phyloP scores from a whole-genome alignment of 2,888 invertebrate species.

The Steinernema carpocapsae region DNA sequence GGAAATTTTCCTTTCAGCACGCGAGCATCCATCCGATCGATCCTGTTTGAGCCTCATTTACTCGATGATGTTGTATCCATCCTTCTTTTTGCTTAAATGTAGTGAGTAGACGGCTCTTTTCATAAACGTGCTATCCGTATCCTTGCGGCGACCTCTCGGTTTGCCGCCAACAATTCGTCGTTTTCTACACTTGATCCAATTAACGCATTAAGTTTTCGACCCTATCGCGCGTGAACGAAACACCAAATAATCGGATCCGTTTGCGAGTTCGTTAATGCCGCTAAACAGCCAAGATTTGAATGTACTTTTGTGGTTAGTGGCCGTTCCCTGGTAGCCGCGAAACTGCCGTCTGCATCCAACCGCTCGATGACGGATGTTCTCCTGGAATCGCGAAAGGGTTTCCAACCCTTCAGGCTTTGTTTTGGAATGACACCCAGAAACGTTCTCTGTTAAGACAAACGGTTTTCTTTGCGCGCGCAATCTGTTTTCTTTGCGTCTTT shows the following conservation, averaged over 20 bases:
- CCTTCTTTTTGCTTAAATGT: conserved; percentile 21
- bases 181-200: conserved; percentile 34
- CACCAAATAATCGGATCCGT: conserved; percentile 30
- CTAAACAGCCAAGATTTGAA: neutral
- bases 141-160: too few relatives aligned
- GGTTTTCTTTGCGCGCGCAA: neutral
- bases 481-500: conserved; percentile 8
- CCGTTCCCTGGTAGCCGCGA: too few relatives aligned
- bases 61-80: conserved; percentile 3
- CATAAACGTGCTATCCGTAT: conserved; percentile 28
- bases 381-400: too few relatives aligned
- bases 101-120: conserved; percentile 16
- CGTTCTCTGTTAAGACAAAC: neutral
- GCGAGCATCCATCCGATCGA: too few relatives aligned
- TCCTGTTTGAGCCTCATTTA: too few relatives aligned
- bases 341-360: too few relatives aligned
- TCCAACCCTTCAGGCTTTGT: neutral
- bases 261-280: neutral
- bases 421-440: neutral
- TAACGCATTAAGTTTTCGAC: conserved; percentile 25
- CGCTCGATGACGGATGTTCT: too few relatives aligned
- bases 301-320: neutral
- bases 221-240: conserved; percentile 28
- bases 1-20: neutral
- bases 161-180: neutral